Evolutionary conservation across 1,140 invertebrate genomes (phyloP).

Genomic region (Wasmannia auropunctata): DNA sequence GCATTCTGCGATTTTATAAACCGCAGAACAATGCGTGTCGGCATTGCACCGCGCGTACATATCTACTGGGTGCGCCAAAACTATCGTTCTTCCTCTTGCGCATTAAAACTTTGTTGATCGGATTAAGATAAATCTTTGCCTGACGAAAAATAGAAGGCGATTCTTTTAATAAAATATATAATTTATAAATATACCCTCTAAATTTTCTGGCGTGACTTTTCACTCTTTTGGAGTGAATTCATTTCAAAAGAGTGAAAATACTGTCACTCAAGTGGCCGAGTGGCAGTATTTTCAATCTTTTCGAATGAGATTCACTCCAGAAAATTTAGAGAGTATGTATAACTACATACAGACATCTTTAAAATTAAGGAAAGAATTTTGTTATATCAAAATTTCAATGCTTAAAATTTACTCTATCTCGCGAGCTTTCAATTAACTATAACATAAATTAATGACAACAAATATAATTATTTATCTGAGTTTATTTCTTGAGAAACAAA

Average conservation of each 20-base stretch:
- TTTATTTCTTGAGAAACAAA: not conserved
- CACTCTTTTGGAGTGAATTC: too few relatives aligned
- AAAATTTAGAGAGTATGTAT: too few relatives aligned
- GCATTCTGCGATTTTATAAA: conserved; percentile 19
- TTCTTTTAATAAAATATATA: not conserved
- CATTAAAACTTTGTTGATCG: not conserved
- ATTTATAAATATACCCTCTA: too few relatives aligned
- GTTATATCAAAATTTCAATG: not conserved
- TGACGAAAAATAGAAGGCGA: not conserved
- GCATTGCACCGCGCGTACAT: not conserved
- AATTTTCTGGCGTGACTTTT: too few relatives aligned
- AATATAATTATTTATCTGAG: too few relatives aligned
- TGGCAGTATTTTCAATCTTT: too few relatives aligned
- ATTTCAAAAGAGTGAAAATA: too few relatives aligned
- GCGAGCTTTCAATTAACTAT: not conserved
- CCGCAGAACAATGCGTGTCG: conserved; percentile 36
- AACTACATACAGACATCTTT: too few relatives aligned
- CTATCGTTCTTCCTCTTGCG: not conserved
- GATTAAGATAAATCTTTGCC: not conserved
- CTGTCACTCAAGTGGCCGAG: too few relatives aligned
- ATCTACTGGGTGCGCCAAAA: not conserved
- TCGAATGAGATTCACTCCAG: too few relatives aligned
- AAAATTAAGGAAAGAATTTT: not conserved
- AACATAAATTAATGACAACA: not conserved
- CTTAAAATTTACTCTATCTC: not conserved